Conservation (phyloP, 2,888 invertebrate species). For the Pseudoips prasinana region DNA sequence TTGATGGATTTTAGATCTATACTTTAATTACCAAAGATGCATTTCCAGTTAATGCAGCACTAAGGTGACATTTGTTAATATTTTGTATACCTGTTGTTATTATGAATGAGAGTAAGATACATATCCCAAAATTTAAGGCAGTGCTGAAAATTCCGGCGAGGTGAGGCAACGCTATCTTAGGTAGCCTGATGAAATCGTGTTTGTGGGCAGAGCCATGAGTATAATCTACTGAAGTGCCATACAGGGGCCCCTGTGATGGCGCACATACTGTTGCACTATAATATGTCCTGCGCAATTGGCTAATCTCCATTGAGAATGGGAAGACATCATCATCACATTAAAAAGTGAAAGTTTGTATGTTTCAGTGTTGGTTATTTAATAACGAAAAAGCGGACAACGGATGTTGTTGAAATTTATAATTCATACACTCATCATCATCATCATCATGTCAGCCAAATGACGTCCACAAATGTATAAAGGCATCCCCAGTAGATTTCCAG, state of each 20-base stretch:
- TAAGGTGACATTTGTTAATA: slow-evolving; percentile 2
- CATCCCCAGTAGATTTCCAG: no score
- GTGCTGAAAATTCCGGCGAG: background rate
- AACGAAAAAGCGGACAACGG: no score
- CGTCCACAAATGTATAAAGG: no score
- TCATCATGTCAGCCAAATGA: no score
- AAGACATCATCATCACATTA: no score
- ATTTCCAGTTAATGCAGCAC: slow-evolving; percentile 13
- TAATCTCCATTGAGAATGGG: no score
- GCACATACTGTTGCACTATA: no score
- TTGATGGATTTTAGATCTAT: slow-evolving; percentile 21
- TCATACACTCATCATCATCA: no score
- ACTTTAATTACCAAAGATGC: slow-evolving; percentile 14
- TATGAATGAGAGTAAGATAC: background rate
- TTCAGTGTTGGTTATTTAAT: no score
- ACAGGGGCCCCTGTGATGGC: background rate
- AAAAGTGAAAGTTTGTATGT: no score
- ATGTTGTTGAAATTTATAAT: no score
- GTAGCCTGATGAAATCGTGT: slow-evolving; percentile 1
- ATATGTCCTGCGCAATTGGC: no score
- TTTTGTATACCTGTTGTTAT: background rate
- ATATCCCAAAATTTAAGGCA: slow-evolving; percentile 1
- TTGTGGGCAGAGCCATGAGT: background rate
- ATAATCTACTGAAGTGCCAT: background rate
- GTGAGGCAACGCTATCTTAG: background rate